Conservation (phyloP, 2,113 vertebrate genomes). For the Xiphophorus hellerii region DNA sequence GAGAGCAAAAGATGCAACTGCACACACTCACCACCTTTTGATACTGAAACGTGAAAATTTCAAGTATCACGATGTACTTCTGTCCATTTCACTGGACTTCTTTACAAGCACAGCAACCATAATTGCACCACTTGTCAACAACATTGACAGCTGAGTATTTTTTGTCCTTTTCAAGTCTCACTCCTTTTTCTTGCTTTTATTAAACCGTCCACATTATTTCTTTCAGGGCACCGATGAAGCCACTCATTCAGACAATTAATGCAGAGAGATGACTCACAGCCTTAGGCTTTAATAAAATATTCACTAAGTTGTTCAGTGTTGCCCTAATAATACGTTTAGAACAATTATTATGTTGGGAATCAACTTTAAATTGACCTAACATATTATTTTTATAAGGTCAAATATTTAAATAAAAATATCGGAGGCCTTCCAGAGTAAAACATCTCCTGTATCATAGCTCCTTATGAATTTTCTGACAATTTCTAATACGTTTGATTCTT, state of each 20-base stretch:
- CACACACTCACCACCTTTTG: background rate
- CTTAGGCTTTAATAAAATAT: constrained; percentile 41
- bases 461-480: too few relatives aligned
- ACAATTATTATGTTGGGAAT: constrained; percentile 11
- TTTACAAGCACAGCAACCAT: background rate
- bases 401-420: too few relatives aligned
- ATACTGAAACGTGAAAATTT: background rate
- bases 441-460: background rate
- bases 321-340: constrained; percentile 1
- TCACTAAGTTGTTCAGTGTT: constrained; percentile 6
- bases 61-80: background rate
- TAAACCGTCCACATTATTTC: constrained; percentile 15
- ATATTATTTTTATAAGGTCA: too few relatives aligned
- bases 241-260: constrained; percentile 36
- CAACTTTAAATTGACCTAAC: background rate
- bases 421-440: background rate
- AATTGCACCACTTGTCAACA: background rate
- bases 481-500: background rate
- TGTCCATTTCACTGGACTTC: background rate
- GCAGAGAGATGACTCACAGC: constrained; percentile 44
- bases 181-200: background rate
- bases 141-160: background rate
- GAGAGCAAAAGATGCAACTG: constrained; percentile 5
- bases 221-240: constrained; percentile 32
- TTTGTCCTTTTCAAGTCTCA: background rate